phyloP scores from a whole-genome alignment of 2,113 vertebrate genomes.

The Hippocampus guttulatus region DNA sequence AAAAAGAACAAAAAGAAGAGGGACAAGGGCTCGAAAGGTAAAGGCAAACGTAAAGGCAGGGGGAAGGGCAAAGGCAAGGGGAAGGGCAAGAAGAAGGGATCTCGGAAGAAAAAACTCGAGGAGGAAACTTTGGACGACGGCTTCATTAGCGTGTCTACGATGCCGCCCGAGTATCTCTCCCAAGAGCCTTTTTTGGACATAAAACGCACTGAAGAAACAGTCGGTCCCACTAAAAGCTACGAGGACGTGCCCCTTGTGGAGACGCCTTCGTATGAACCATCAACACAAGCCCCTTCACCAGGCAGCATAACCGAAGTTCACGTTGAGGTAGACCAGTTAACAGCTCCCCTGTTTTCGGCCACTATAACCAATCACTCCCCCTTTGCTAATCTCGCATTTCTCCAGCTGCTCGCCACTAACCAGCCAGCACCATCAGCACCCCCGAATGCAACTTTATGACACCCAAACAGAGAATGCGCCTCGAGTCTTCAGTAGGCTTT shows the following conservation, averaged over 20 bases:
- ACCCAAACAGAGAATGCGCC: constrained; percentile 7
- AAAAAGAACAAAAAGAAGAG: constrained; percentile 80
- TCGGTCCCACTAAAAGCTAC: constrained; percentile 20
- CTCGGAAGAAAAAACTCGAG: constrained; percentile 79
- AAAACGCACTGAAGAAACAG: constrained; percentile 21
- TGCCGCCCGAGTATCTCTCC: constrained; percentile 46
- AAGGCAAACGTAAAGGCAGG: constrained; percentile 52
- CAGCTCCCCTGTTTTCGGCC: constrained; percentile 16
- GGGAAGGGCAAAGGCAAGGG: constrained; percentile 54
- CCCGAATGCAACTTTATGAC: constrained; percentile 20
- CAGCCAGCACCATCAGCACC: constrained; percentile 35
- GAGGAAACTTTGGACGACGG: constrained; percentile 49
- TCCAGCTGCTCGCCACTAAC: constrained; percentile 10
- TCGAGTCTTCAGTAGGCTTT: constrained; percentile 3
- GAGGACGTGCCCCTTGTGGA: constrained; percentile 39
- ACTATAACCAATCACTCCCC: constrained; percentile 44
- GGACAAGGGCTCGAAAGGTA: constrained; percentile 67
- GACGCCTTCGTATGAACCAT: constrained; percentile 48
- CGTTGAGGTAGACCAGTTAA: constrained; percentile 68
- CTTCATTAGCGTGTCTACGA: constrained; percentile 55
- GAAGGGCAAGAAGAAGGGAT: constrained; percentile 59
- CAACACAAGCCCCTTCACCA: constrained; percentile 35
- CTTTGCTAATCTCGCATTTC: constrained; percentile 49
- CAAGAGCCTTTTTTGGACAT: constrained; percentile 35
- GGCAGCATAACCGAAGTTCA: constrained; percentile 47